Conservation (phyloP, 2,888 invertebrate genomes). For the Hyppa rectilinea region DNA sequence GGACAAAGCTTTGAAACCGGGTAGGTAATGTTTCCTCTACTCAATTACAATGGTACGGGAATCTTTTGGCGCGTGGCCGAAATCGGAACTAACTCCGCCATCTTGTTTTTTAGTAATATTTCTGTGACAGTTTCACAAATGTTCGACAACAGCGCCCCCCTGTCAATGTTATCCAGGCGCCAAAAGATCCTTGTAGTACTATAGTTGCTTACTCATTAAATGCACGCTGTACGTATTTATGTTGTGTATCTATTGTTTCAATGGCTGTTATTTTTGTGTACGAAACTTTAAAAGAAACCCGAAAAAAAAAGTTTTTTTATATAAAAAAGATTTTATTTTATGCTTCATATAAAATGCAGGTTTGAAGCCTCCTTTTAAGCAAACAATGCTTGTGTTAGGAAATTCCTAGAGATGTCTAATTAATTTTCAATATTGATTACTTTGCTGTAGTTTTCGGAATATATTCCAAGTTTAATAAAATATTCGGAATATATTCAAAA, state of each 20-base stretch:
- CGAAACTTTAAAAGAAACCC: neutral
- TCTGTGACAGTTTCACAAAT: neutral
- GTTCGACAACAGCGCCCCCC: neutral
- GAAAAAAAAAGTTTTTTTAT: too few species aligned
- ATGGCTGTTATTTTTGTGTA: conserved; percentile 48
- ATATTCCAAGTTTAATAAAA: neutral
- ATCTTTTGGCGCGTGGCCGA: neutral
- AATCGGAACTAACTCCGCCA: neutral
- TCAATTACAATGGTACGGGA: conserved; percentile 33
- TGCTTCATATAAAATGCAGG: too few species aligned
- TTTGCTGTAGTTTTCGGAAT: conserved; percentile 2
- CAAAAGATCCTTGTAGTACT: neutral
- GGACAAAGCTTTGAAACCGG: conserved; percentile 79
- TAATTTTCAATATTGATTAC: neutral
- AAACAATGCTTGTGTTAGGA: too few species aligned
- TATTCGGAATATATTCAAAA: neutral
- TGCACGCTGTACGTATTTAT: conserved; percentile 58
- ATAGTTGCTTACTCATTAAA: conserved; percentile 59
- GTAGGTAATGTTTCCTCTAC: conserved; percentile 74
- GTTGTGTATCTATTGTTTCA: conserved; percentile 49
- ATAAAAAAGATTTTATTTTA: too few species aligned
- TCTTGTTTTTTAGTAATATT: neutral
- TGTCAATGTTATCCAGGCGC: neutral
- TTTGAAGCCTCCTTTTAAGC: too few species aligned
- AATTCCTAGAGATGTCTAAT: neutral